These are phyloP conservation scores for Pseudoips prasinana DNA, from an alignment of 2,888 invertebrate genomes.

Conservation along the genomic window DNA sequence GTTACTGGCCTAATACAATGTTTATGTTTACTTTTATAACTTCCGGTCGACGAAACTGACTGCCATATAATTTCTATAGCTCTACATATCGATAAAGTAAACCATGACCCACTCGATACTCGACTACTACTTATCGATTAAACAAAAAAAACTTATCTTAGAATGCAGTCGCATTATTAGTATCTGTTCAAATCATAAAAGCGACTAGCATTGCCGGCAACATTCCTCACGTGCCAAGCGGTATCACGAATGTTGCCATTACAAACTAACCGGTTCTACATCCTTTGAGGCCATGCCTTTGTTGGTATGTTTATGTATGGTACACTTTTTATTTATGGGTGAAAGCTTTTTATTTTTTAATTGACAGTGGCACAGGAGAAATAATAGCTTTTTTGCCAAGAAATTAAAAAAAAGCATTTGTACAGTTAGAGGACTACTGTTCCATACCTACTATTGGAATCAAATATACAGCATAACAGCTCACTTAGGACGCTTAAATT, in stretches of 20 bases:
- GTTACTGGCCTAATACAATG: too few relatives aligned
- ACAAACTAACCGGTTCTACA: constrained; percentile 55
- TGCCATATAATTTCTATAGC: background rate
- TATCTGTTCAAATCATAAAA: constrained; percentile 31
- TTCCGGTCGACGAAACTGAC: background rate
- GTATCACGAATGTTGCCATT: constrained; percentile 43
- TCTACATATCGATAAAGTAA: background rate
- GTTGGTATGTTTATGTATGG: constrained; percentile 43
- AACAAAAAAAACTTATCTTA: constrained; percentile 22
- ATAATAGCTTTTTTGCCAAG: too few relatives aligned
- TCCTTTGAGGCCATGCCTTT: constrained; percentile 51
- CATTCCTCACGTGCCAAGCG: constrained; percentile 45
- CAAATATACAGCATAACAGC: too few relatives aligned
- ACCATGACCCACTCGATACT: constrained; percentile 8
- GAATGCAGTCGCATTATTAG: constrained; percentile 31
- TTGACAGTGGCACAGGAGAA: too few relatives aligned
- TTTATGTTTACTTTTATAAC: constrained; percentile 6
- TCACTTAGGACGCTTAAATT: too few relatives aligned
- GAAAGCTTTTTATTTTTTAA: constrained; percentile 14
- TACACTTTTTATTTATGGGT: constrained; percentile 28
- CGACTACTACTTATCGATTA: constrained; percentile 8
- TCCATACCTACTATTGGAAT: too few relatives aligned
- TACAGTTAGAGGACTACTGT: too few relatives aligned
- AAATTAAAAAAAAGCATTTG: too few relatives aligned
- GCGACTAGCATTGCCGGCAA: constrained; percentile 36